Conservation (phyloP, 2,888 invertebrate genomes). For the Diogma glabrata region DNA sequence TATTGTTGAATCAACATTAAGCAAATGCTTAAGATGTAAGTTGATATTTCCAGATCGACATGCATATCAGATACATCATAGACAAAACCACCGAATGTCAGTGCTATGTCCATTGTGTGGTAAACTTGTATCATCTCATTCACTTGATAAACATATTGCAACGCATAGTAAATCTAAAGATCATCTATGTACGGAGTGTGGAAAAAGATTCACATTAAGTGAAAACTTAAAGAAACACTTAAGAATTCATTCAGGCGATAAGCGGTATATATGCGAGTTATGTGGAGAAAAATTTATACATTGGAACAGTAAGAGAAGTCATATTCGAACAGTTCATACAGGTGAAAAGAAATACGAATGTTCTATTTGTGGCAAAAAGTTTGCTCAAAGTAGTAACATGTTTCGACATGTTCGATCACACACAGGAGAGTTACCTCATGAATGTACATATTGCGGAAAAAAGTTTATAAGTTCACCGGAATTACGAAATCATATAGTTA, state of each 20-base stretch:
- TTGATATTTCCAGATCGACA: background rate
- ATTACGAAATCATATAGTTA: constrained; percentile 13
- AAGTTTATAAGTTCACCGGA: constrained; percentile 12
- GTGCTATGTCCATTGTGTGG: constrained; percentile 14
- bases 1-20: too few species aligned
- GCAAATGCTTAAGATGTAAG: background rate
- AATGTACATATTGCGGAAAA: constrained; percentile 13
- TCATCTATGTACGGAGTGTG: constrained; percentile 13
- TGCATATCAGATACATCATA: background rate
- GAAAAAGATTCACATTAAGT: constrained; percentile 10
- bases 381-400: constrained; percentile 12
- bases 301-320: constrained; percentile 14
- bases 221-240: constrained; percentile 13
- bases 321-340: constrained; percentile 14
- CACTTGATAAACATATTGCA: constrained; percentile 12
- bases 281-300: constrained; percentile 15
- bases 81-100: background rate
- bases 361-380: constrained; percentile 11
- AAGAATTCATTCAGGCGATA: constrained; percentile 12
- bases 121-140: constrained; percentile 9
- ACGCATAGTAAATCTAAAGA: too few species aligned
- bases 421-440: constrained; percentile 13
- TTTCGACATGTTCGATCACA: constrained; percentile 12
- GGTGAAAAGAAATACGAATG: constrained; percentile 15
- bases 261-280: constrained; percentile 13